phyloP scores from a whole-genome alignment of 2,113 vertebrate species.

The Hucho hucho region DNA sequence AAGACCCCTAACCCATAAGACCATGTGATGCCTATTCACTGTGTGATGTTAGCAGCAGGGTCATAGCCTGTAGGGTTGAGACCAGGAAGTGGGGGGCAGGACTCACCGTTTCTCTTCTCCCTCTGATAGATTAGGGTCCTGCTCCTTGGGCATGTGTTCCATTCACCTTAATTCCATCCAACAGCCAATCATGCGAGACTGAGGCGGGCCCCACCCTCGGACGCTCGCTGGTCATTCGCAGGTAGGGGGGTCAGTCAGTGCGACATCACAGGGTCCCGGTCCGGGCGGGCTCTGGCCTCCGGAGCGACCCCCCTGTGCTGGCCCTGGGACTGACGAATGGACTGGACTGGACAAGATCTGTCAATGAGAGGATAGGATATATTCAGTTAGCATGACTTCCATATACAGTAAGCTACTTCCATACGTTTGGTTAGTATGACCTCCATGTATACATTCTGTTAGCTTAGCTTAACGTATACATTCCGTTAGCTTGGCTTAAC shows the following conservation, averaged over 20 bases:
- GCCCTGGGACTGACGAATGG: neutral
- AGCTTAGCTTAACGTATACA: too few species aligned
- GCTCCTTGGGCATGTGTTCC: slow-evolving; percentile 83
- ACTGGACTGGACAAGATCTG: slow-evolving; percentile 6
- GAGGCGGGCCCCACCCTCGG: slow-evolving; percentile 81
- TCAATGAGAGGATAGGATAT: neutral
- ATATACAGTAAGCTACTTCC: too few species aligned
- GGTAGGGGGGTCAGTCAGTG: slow-evolving; percentile 61
- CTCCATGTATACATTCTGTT: too few species aligned
- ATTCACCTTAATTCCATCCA: slow-evolving; percentile 87
- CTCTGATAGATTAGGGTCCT: slow-evolving; percentile 79
- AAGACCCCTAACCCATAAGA: neutral
- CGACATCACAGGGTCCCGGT: slow-evolving; percentile 61
- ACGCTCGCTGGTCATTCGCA: slow-evolving; percentile 78
- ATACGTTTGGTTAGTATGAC: too few species aligned
- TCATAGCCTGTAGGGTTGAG: neutral
- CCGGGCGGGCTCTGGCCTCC: neutral
- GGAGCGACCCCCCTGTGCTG: slow-evolving; percentile 33
- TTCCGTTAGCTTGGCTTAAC: too few species aligned
- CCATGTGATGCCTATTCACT: neutral
- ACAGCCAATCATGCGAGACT: slow-evolving; percentile 82
- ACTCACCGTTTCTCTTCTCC: slow-evolving; percentile 80
- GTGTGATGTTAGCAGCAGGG: neutral
- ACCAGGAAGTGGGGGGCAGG: neutral
- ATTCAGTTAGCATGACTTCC: neutral